Conservation (phyloP, 2,797 vertebrate genomes). For the Calcarius lapponicus region DNA sequence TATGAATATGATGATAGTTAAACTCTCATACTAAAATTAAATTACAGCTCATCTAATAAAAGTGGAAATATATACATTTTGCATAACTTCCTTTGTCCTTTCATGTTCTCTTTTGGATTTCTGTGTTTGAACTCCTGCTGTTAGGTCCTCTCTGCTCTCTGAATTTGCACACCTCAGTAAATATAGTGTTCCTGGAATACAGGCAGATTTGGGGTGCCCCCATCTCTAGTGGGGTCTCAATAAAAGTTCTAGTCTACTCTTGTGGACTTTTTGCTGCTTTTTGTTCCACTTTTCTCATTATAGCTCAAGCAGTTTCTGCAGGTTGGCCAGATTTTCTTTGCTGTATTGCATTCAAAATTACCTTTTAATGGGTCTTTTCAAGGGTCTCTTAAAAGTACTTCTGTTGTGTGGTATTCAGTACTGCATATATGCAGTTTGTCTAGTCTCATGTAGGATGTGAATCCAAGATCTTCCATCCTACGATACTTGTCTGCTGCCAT, state of each 20-base stretch:
- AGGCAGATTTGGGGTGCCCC: background rate
- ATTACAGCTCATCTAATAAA: background rate
- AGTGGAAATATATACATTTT: background rate
- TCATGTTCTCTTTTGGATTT: background rate
- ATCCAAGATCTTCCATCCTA: background rate
- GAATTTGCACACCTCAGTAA: background rate
- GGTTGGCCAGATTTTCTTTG: background rate
- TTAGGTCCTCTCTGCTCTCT: background rate
- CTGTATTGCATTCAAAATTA: background rate
- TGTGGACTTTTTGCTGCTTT: background rate
- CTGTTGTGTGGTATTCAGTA: background rate
- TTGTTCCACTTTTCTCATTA: background rate
- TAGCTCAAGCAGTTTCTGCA: background rate
- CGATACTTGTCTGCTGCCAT: background rate
- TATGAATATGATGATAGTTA: background rate
- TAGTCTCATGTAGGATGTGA: background rate
- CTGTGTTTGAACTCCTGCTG: background rate
- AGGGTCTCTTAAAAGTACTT: background rate
- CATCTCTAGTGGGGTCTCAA: background rate
- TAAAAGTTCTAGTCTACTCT: background rate
- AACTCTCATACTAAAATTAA: background rate
- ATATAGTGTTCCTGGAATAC: background rate
- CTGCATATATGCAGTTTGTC: background rate
- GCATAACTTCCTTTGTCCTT: background rate
- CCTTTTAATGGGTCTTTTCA: background rate